phyloP scores from a whole-genome alignment of 2,113 vertebrate species.

The Hymenochirus boettgeri region DNA sequence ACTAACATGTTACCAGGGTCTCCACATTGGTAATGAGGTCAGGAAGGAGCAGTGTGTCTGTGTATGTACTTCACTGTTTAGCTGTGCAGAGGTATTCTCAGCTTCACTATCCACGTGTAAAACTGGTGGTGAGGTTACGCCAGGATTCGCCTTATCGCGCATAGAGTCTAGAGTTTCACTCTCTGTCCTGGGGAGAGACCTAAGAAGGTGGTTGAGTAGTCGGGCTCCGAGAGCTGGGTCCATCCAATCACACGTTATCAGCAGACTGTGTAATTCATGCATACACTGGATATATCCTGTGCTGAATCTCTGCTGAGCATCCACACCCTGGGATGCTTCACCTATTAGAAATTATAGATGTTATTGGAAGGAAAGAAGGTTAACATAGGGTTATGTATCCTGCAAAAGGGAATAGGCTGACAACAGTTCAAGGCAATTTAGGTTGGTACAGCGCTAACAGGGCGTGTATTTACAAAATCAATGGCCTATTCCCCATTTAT shows the following conservation, averaged over 20 bases:
- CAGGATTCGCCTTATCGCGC: background rate
- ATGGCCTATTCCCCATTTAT: too few species aligned
- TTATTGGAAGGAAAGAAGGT: background rate
- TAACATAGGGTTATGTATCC: too few species aligned
- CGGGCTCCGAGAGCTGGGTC: conserved; percentile 79
- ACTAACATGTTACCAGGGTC: conserved; percentile 78
- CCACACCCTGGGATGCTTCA: conserved; percentile 65
- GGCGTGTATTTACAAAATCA: too few species aligned
- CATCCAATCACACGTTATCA: conserved; percentile 86
- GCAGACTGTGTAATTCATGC: conserved; percentile 85
- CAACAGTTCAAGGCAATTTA: too few species aligned
- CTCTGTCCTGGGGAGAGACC: conserved; percentile 69
- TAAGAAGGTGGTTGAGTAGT: conserved; percentile 78
- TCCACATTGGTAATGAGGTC: conserved; percentile 78
- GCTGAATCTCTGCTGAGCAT: conserved; percentile 81
- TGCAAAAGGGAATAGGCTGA: too few species aligned
- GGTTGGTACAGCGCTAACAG: too few species aligned
- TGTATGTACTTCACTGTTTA: conserved; percentile 5
- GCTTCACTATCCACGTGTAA: conserved; percentile 19
- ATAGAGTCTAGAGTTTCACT: conserved; percentile 45
- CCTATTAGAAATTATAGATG: conserved; percentile 31
- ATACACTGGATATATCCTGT: conserved; percentile 87
- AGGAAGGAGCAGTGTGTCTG: conserved; percentile 53
- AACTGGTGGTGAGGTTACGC: conserved; percentile 19
- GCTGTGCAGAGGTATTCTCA: background rate